phyloP scores from a whole-genome alignment of 2,113 vertebrate genomes.

The Nicator chloris region DNA sequence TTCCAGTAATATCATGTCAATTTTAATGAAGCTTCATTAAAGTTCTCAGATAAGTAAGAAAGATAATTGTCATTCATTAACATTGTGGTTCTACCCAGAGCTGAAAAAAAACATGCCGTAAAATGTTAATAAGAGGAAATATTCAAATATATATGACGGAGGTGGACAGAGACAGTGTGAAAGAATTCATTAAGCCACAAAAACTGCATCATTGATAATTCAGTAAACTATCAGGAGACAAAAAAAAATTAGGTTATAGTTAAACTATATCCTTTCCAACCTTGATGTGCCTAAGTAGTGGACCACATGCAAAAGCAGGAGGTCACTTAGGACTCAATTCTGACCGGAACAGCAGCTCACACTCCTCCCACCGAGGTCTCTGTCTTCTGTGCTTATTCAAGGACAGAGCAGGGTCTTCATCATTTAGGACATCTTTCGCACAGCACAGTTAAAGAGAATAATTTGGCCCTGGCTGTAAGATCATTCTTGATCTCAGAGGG shows the following conservation, averaged over 20 bases:
- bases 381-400: slow-evolving; percentile 6
- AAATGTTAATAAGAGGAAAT: slow-evolving; percentile 42
- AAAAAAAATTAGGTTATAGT: background rate
- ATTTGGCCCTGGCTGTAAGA: slow-evolving; percentile 7
- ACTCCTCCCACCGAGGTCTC: background rate
- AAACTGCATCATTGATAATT: background rate
- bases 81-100: slow-evolving; percentile 22
- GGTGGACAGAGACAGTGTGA: background rate
- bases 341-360: background rate
- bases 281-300: background rate
- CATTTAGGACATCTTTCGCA: slow-evolving; percentile 28
- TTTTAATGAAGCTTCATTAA: slow-evolving; percentile 53
- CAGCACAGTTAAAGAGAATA: background rate
- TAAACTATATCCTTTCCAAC: slow-evolving; percentile 26
- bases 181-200: slow-evolving; percentile 36
- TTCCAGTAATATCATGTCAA: slow-evolving; percentile 13
- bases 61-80: slow-evolving; percentile 50
- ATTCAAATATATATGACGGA: slow-evolving; percentile 18
- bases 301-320: background rate
- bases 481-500: background rate
- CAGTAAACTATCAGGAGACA: background rate
- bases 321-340: slow-evolving; percentile 8
- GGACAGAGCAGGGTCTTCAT: slow-evolving; percentile 24
- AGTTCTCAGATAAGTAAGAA: slow-evolving; percentile 41
- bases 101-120: slow-evolving; percentile 59